These are phyloP conservation scores for Desmodus rotundus DNA, from an alignment of 2,113 vertebrate species.

Conservation along the genomic window DNA sequence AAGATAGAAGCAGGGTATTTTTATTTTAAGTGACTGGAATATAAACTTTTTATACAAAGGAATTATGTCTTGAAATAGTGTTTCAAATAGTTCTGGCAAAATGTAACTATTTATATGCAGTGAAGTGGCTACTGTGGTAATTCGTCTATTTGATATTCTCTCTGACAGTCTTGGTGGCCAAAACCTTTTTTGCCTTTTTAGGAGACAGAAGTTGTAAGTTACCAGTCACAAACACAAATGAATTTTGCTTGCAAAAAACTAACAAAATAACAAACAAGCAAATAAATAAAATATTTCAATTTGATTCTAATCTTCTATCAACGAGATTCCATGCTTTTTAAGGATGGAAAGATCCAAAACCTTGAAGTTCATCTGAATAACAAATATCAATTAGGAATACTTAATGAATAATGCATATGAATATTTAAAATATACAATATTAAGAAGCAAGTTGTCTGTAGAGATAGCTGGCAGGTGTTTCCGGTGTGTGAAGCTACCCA, in stretches of 20 bases:
- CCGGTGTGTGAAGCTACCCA: not conserved
- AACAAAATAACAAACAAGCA: not conserved
- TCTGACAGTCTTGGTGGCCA: not conserved
- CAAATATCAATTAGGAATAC: conserved; percentile 16
- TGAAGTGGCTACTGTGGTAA: not conserved
- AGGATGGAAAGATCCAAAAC: not conserved
- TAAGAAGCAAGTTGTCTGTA: not conserved
- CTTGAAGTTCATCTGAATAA: conserved; percentile 45
- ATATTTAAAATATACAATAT: conserved; percentile 34
- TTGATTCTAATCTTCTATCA: not conserved
- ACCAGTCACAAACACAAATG: not conserved
- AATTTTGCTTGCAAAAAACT: not conserved
- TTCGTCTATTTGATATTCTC: not conserved
- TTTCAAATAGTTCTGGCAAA: not conserved
- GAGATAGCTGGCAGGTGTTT: conserved; percentile 17
- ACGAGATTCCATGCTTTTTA: not conserved
- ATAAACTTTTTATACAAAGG: not conserved
- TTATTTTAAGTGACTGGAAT: not conserved
- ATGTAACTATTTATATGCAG: not conserved
- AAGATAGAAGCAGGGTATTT: not conserved
- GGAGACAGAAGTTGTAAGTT: not conserved
- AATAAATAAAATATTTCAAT: not conserved
- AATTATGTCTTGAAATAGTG: not conserved
- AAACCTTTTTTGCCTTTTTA: not conserved
- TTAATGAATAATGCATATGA: conserved; percentile 1